These are phyloP conservation scores for Paratilapia polleni DNA, from an alignment of 2,113 vertebrate genomes.

Conservation along the genomic window DNA sequence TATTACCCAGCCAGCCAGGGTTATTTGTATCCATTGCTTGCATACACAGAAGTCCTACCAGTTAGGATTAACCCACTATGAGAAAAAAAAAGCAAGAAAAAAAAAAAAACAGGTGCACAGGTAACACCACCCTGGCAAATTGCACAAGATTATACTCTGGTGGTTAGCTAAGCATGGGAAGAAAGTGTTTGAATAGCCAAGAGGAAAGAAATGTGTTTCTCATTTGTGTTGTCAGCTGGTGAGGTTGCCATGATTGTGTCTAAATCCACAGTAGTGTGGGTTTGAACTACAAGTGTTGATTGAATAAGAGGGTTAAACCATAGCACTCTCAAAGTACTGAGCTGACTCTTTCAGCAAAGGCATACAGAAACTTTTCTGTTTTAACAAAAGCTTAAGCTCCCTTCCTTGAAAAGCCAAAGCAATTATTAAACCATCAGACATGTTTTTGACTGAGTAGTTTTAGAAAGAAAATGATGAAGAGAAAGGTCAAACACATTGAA, in stretches of 20 bases:
- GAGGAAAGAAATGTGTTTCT: not conserved
- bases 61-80: constrained; percentile 20
- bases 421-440: not conserved
- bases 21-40: constrained; percentile 42
- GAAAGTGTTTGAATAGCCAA: not conserved
- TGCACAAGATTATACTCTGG: not conserved
- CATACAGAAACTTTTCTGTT: not conserved
- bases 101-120: constrained; percentile 3
- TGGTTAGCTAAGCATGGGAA: not conserved
- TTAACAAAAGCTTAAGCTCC: not conserved
- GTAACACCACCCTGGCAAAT: not conserved
- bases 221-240: not conserved
- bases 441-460: not conserved
- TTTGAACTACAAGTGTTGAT: constrained; percentile 3
- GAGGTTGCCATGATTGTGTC: not conserved
- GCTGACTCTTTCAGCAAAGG: not conserved
- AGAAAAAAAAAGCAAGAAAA: constrained; percentile 13
- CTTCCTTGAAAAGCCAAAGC: not conserved
- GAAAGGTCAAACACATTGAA: not conserved
- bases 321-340: not conserved
- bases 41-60: constrained; percentile 23
- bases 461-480: not conserved
- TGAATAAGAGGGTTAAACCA: constrained; percentile 18
- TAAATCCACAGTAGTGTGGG: not conserved
- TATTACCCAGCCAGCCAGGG: constrained; percentile 22